Base-by-base conservation (phyloP, 2,113 vertebrate species). In the Sinocyclocheilus rhinocerous region DNA sequence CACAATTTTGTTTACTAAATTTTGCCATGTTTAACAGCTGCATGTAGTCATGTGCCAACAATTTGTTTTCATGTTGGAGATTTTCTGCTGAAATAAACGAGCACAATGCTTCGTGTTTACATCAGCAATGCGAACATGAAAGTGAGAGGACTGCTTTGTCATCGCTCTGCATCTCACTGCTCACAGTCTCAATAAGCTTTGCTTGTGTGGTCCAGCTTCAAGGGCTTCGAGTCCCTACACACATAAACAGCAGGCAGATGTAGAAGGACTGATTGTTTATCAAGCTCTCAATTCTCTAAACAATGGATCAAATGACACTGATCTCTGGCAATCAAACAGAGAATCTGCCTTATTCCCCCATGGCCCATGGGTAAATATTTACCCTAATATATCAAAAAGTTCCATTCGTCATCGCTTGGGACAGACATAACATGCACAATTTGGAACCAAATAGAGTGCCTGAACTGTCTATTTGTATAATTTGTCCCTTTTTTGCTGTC, bases 241-340 rank as follows among this genome's bases (percentile, higher is more conserved):
- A 94, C 91, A 93, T 94, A 95, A 95, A 95, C 93, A 94, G 91
- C 88, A 76, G 91, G 92, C 93, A 94, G 93, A 91, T 92, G 91
- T 36, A 88, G 78, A 90, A 91, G 89, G 90, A 92, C 81, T 85
- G 84, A 92, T 91, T 94, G 93, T 93, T 94, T 93, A 94, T 91
- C 24, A 75, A 93, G 91, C 89, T 86, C 76, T 92, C 89, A 65
- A 91, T 91, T 90, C 91, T 89, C 92, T 94, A 95, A 95, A 95
- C 93, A 95, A 93, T 91, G 92, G 92, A 92, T 94, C 90, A 90
- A 94, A 92, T 94, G 92, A 94, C 91, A 89, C 93, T 92, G 89
- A 76, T 89, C 89, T 90, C 92, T 94, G 94, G 95, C 93, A 91
- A 82, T 9, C 92, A 93, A 93, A 95, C 91, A 93, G 91, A 95